Base-by-base conservation (phyloP, 2,797 vertebrate species). In the Eupleurogrammus muticus region DNA sequence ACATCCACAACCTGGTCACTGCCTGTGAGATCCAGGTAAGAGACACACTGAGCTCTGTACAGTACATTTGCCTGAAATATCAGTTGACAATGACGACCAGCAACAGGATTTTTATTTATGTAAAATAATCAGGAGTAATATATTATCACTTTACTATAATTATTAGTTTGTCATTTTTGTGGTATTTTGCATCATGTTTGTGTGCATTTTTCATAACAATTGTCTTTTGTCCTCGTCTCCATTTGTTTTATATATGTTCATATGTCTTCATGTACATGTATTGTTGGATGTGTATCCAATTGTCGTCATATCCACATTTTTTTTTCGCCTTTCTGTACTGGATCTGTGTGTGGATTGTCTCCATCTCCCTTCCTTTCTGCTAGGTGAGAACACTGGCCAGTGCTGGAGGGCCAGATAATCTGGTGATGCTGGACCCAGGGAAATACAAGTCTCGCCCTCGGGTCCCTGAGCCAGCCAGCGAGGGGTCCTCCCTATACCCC, bases 21-120 rank as follows among this genome's bases (percentile, higher is more conserved):
- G 98, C 98, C 49, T 99, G 98, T 83, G 98, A 99, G 91, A 99
- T 99, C 80, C 98, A 99, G 96, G 98, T 99, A 92, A 17, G 80
- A 50, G 7, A 21, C 63, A 52, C 34, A 20, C 13, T 10, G 20
- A 59, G 9, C 32, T 51, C 28, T 38, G 9, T 21, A 34, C 35
- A 54, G 23, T 16, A 36, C 3, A 2, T 28, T 47, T 2, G 0
- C 16, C 9, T 66, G 8, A 52, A 70, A 62, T 70, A 10, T 55
- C 50, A 42, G 9, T 38, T 58, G 5, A 23, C 10, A 19, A 34
- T 21, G n/a, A 36, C 0, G 2, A 12, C 9, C 5, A 16, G 23
- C 17, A 8, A 28, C 44, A 3, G n/a, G 4, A 14, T 1, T 11
- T 9, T 5, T 52, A 47, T 56, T 66, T n/a, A n/a, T 50, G 35